phyloP scores from a whole-genome alignment of 2,888 invertebrate genomes.

The Sarcophaga rosellei region DNA sequence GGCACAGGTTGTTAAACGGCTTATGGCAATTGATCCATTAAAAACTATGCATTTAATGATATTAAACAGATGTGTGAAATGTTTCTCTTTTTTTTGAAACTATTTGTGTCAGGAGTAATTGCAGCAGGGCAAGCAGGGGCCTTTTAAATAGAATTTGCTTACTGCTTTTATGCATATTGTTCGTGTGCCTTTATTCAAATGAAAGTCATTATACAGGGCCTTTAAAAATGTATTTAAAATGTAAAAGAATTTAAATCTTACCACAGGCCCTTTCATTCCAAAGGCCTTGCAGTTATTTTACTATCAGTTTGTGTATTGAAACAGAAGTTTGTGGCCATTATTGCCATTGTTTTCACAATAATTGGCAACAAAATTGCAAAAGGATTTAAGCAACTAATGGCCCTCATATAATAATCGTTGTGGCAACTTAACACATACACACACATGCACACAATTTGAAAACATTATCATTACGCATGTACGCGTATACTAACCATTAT shows the following conservation, averaged over 20 bases:
- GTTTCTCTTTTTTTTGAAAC: background rate
- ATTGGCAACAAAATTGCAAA: conserved; percentile 19
- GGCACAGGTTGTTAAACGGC: background rate
- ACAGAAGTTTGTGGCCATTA: background rate
- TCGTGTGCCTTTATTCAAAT: too few species aligned
- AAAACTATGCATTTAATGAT: conserved; percentile 33
- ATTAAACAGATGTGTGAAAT: conserved; percentile 14
- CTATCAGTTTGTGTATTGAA: background rate
- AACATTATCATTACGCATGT: background rate
- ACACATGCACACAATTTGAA: too few species aligned
- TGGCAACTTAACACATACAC: background rate
- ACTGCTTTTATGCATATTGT: background rate
- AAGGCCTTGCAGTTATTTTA: background rate
- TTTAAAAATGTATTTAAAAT: too few species aligned
- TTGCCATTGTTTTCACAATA: background rate
- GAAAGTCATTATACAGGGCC: too few species aligned
- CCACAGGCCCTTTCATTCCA: too few species aligned
- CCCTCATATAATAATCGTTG: background rate
- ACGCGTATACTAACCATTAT: background rate
- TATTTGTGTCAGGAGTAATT: background rate
- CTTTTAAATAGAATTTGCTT: background rate
- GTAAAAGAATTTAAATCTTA: too few species aligned
- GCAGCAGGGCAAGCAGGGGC: background rate
- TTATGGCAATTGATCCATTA: background rate
- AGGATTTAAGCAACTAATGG: conserved; percentile 34